phyloP scores from a whole-genome alignment of 2,888 invertebrate genomes.

The Blera fallax region DNA sequence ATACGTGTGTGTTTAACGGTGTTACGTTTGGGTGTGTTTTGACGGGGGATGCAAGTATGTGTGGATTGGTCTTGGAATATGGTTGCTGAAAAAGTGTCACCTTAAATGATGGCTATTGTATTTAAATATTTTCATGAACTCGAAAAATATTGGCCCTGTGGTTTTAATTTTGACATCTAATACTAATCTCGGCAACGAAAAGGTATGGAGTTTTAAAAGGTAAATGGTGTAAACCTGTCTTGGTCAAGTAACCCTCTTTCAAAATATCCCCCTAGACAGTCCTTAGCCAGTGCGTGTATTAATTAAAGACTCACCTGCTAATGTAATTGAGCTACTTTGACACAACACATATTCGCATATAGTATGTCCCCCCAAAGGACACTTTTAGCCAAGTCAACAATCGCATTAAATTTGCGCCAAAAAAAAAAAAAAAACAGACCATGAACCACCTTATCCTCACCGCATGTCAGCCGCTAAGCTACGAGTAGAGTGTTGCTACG shows the following conservation, averaged over 20 bases:
- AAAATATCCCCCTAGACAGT: slow-evolving; percentile 31
- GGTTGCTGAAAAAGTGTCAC: background rate
- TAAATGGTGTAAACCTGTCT: slow-evolving; percentile 20
- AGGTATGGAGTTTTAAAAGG: slow-evolving; percentile 17
- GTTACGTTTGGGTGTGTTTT: background rate
- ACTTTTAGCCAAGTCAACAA: slow-evolving; percentile 43
- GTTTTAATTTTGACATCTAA: background rate
- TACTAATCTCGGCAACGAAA: background rate
- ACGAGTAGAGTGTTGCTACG: background rate
- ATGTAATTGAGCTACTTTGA: slow-evolving; percentile 42
- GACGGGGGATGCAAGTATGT: background rate
- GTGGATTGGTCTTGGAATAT: background rate
- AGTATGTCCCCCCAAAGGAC: slow-evolving; percentile 51
- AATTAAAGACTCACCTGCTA: slow-evolving; percentile 28
- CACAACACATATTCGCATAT: slow-evolving; percentile 9
- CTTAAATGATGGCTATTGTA: too few relatives aligned
- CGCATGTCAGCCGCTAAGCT: background rate
- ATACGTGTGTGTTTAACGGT: background rate
- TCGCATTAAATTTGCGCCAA: slow-evolving; percentile 52
- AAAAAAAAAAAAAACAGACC: too few relatives aligned
- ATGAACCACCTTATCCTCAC: background rate
- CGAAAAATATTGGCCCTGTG: background rate
- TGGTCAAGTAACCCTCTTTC: slow-evolving; percentile 28
- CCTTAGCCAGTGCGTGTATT: slow-evolving; percentile 3
- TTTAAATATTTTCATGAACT: too few relatives aligned